These are phyloP conservation scores for Gadopsis bispinosus DNA, from an alignment of 2,797 vertebrate species.

Conservation along the genomic window DNA sequence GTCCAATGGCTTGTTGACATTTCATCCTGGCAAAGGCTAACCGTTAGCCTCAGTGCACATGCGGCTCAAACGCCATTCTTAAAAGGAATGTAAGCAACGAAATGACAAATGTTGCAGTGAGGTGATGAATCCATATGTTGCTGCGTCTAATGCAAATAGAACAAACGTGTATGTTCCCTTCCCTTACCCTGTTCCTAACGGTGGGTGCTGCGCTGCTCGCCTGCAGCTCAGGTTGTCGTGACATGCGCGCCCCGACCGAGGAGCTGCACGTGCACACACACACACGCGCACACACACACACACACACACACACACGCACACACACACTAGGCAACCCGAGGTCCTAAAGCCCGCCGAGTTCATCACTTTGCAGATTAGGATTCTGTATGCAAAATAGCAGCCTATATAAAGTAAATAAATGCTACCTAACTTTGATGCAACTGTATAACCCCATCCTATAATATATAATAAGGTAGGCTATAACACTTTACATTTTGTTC, in stretches of 20 bases:
- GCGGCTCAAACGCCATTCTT: constrained; percentile 1
- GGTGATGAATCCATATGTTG: fast-evolving
- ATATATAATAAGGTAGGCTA: no score
- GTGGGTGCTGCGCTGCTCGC: constrained; percentile 47
- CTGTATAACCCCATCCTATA: no score
- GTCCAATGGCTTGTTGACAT: constrained; percentile 72
- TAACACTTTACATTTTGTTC: neutral
- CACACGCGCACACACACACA: constrained; percentile 15
- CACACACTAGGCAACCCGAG: neutral
- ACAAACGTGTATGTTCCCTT: constrained; percentile 2
- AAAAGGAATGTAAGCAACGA: neutral
- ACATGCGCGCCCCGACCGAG: constrained; percentile 57
- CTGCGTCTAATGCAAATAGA: fast-evolving
- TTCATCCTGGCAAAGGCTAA: constrained; percentile 57
- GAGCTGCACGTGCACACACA: constrained; percentile 37
- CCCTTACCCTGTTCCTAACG: constrained; percentile 74
- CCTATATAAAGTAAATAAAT: no score
- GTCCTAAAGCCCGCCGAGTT: constrained; percentile 63
- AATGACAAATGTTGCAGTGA: neutral
- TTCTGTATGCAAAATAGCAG: neutral
- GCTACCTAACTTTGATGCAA: no score
- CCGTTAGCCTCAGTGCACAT: constrained; percentile 52
- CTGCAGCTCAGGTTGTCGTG: constrained; percentile 74
- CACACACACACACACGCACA: constrained; percentile 20
- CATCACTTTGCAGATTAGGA: neutral